Base-by-base conservation (phyloP, 2,888 invertebrate species). In the Rhorus exstirpatorius region DNA sequence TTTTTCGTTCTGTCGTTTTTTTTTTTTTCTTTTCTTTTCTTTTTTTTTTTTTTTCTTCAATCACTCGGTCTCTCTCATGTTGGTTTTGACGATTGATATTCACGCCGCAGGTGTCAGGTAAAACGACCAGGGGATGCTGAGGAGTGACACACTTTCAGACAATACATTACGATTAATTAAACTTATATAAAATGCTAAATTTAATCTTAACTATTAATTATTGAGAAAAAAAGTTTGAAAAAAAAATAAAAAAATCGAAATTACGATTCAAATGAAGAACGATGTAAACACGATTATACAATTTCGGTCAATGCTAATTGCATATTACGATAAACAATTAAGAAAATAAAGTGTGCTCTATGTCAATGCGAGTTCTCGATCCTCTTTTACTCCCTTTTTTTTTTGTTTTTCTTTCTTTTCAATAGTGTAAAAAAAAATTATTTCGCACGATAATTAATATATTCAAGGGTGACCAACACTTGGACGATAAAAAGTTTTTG, bases 91-190 rank as follows among this genome's bases (percentile, higher is more conserved):
- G 51, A 41, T 55, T 17, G 44, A 44, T 19, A 53, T 41, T 51
- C 21, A 55, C 44, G 63, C 51, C 46, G 51, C 71, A 53, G 65
- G 82, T 71, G 82, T 76, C 79, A 79, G 58, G 24, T 80, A 84
- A 83, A 84, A 86, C 86, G 91, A 90, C 89, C 90, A 89, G 87
- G 87, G 91, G 91, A 92, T 92, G 91, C 90, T 82, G 87, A 86
- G 85, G 90, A 91, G 92, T 92, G 92, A 91, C 91, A 81, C 67
- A 91, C 87, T 91, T 92, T 92, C 91, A 92, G 92, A 92, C 92
- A 92, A 92, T 92, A 92, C 92, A 92, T 91, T 91, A 92, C 89
- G 87, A 91, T 92, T 92, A 92, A 91, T 92, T 92, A 91, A 85
- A 91, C 89, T 91, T 91, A 88, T 91, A 88, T 91, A n/a, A n/a